Conservation (phyloP, 2,797 vertebrate species). For the Erpetoichthys calabaricus region DNA sequence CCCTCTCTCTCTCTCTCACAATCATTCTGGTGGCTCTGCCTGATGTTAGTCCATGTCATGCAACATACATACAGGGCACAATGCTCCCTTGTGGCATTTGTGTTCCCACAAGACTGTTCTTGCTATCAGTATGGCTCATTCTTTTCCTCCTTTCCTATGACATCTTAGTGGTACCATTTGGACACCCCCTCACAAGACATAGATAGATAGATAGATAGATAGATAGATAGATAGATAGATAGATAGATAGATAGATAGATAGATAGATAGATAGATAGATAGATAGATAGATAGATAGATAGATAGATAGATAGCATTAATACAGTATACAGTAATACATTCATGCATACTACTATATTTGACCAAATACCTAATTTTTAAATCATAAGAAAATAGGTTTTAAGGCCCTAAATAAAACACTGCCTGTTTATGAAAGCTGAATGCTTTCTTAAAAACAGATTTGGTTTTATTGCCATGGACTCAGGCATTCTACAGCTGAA, state of each 20-base stretch:
- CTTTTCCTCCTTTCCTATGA: not conserved
- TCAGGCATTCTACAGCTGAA: conserved; percentile 41
- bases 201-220: not conserved
- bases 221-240: too few relatives aligned
- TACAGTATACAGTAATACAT: conserved; percentile 10
- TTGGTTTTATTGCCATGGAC: conserved; percentile 36
- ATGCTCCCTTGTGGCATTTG: too few relatives aligned
- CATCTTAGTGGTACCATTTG: not conserved
- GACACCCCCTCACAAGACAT: not conserved
- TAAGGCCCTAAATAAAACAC: not conserved
- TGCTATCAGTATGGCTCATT: not conserved
- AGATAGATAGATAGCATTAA: conserved; percentile 35
- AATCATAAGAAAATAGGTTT: not conserved
- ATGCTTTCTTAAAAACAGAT: conserved; percentile 50
- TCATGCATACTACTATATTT: too few relatives aligned
- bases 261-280: too few relatives aligned
- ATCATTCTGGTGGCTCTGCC: too few relatives aligned
- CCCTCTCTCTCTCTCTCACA: too few relatives aligned
- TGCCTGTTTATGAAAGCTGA: conserved; percentile 10
- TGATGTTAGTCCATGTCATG: too few relatives aligned
- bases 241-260: too few relatives aligned
- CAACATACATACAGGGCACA: too few relatives aligned
- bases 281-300: conserved; percentile 3
- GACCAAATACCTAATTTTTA: too few relatives aligned
- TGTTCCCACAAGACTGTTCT: too few relatives aligned